Evolutionary conservation across 2,113 vertebrate species (phyloP), one percentile per base, ranked within the genome.

Genomic region (Smithornis capensis): DNA sequence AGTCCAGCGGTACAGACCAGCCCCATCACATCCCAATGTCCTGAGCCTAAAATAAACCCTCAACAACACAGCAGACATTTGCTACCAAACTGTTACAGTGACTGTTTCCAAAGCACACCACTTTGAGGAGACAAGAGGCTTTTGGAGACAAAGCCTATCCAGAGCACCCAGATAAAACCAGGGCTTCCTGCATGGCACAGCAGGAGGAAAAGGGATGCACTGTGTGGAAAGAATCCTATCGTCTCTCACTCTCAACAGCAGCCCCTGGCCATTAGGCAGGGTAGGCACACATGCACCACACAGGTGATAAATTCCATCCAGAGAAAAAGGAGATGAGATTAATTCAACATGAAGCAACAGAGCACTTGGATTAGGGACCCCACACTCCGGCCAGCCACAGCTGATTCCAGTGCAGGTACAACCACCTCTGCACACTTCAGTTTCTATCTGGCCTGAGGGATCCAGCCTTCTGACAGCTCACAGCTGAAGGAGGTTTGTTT

Each of bases 171-270:
- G 28, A 79, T 50, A 89, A 82, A 73, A 42, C 37, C 67, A 57
- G 69, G 56, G 37, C 78, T 80, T 69, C 55, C 42, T 44, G n/a
- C 37, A 67, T 0, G 0, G 37, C 49, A 33, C 65, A 83, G 62
- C 10, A 55, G 59, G 67, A 89, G 14, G 37, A 73, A 75, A 65
- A 71, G 33, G 14, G 63, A 35, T 71, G 69, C 44, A 33, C 33
- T 1, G 0, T 19, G n/a, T 31, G 4, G 1, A 56, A 27, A 65
- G 53, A 78, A 75, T 14, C 31, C 6, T 3, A 42, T 12, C n/a
- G 40, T 60, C 28, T 68, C 69, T 84, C 47, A 14, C n/a, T 65
- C 52, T 17, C 47, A 38, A 19, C 50, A 70, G 71, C 25, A 42
- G 15, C 24, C 55, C 47, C 42, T 14, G 38, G 82, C 78, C 75